Evolutionary conservation across 2,888 invertebrate species (phyloP).

Genomic region (Ditula angustiorana): DNA sequence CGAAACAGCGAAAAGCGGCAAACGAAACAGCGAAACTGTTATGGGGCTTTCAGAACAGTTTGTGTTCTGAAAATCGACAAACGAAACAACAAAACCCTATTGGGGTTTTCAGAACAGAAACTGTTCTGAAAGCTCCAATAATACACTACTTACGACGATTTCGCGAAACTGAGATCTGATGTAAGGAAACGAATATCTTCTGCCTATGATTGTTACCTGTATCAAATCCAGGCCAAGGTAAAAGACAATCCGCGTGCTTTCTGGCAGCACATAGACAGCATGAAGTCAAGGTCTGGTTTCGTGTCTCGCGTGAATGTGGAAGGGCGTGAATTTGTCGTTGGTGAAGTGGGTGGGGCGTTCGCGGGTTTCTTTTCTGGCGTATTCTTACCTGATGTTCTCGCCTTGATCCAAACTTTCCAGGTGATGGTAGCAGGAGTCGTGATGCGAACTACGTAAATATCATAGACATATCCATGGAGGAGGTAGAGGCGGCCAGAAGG

Average conservation of each 20-base stretch:
- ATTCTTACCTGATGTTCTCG: conserved; percentile 2
- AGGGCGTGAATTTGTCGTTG: not conserved
- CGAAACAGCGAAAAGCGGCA: too few species aligned
- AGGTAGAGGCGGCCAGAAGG: conserved; percentile 2
- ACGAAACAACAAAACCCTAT: too few species aligned
- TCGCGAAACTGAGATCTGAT: not conserved
- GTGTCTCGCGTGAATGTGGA: not conserved
- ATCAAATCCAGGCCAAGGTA: not conserved
- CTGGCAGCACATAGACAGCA: not conserved
- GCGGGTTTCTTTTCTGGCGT: not conserved
- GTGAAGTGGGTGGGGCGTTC: not conserved
- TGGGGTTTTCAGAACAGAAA: too few species aligned
- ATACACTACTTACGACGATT: not conserved
- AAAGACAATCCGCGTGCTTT: not conserved
- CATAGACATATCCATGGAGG: not conserved
- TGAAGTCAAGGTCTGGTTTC: not conserved
- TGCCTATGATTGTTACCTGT: not conserved
- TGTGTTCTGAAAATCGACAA: too few species aligned
- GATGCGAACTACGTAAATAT: not conserved
- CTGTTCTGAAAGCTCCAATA: too few species aligned
- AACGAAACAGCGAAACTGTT: too few species aligned
- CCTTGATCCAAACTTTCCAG: not conserved
- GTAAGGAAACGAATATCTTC: not conserved
- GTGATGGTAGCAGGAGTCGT: not conserved
- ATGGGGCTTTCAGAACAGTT: too few species aligned